Base-by-base conservation (phyloP, 2,888 invertebrate species). In the Pilophorus perplexus region DNA sequence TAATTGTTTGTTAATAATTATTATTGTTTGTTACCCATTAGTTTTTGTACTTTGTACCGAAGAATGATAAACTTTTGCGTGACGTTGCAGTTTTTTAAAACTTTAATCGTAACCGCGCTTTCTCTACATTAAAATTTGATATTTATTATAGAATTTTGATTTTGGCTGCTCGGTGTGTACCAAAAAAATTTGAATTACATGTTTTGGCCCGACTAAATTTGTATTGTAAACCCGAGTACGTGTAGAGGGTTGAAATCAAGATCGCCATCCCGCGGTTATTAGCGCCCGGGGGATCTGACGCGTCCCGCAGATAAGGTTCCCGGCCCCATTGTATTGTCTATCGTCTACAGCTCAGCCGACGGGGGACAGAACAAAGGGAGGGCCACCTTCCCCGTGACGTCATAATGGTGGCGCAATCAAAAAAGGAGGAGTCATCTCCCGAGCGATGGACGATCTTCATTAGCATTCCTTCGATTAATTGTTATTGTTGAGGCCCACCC, bases 391-490 rank as follows among this genome's bases (percentile, higher is more conserved):
- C 38, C 3, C n/a, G 55, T 55, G 55, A 55, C 55, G 55, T 55
- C 55, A 55, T 55, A 37, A 55, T 55, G 55, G 52, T 52, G 52
- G 37, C 38, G 37, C 55, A 55, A 55, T 38, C 20, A 33, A 46
- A 55, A 55, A 55, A 55, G n/a, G 38, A 55, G 55, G 37, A 55
- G 55, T 55, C 55, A 37, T n/a, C n/a, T n/a, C n/a, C 37, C 52
- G 28, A 23, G 38, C 55, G 55, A 55, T 55, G 37, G 55, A 37
- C 37, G 55, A 55, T 55, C 38, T 55, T 55, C 55, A 55, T 55
- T 55, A 55, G 55, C 55, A 55, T 55, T 55, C 55, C 55, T 37
- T 20, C 22, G 33, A 55, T 28, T 55, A 55, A 55, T 55, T 55
- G 55, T 37, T 55, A 37, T 37, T 37, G 28, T 22, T 37, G 37